Conservation (phyloP, 1,140 invertebrate genomes). For the Nasonia vitripennis region DNA sequence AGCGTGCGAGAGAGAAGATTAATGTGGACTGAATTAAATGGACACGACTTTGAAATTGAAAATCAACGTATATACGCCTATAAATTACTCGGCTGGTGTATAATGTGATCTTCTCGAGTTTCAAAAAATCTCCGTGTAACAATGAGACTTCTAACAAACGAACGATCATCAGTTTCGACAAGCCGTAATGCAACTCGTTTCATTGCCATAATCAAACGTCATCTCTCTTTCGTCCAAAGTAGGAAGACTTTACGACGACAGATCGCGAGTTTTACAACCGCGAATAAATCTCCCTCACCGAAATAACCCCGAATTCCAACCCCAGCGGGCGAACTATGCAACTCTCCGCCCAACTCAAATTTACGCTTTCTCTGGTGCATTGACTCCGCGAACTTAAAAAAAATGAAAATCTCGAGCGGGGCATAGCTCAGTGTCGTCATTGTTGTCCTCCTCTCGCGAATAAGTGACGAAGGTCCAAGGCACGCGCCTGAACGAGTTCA, state of each 20-base stretch:
- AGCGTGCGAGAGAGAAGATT: not conserved
- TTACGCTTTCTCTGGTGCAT: not conserved
- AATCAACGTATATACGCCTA: not conserved
- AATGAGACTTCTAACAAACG: not conserved
- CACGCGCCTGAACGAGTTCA: conserved; percentile 62
- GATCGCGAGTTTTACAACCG: not conserved
- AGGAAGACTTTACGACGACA: not conserved
- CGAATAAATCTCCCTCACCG: not conserved
- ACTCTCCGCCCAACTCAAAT: not conserved
- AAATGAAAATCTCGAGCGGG: not conserved
- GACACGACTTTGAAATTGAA: not conserved
- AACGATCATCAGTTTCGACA: not conserved
- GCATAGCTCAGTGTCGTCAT: conserved; percentile 20
- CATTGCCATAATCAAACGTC: no score
- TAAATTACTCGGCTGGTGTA: not conserved
- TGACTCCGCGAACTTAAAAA: not conserved
- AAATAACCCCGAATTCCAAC: conserved; percentile 1
- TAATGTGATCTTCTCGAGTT: no score
- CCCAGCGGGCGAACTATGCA: not conserved
- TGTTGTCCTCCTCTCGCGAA: conserved; percentile 29
- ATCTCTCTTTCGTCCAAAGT: no score
- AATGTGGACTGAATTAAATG: not conserved
- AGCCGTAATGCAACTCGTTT: not conserved
- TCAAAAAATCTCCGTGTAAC: not conserved
- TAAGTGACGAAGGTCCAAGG: conserved; percentile 35